Conservation (phyloP, 1,140 invertebrate species). For the Lasaia peninsularis region DNA sequence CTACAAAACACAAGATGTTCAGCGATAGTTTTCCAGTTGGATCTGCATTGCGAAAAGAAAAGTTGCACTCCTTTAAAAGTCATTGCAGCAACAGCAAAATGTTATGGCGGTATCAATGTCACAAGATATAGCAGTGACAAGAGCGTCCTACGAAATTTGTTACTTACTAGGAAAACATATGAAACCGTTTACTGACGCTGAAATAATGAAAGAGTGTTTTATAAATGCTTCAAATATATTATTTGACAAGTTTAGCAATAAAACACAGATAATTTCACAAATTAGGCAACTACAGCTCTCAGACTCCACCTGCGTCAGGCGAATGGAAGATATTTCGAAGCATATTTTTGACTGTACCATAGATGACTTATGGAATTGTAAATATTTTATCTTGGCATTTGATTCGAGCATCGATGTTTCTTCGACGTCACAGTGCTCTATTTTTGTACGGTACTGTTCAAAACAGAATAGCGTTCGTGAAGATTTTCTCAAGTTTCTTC, state of each 20-base stretch:
- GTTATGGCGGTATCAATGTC: slow-evolving; percentile 27
- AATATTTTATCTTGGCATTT: no score
- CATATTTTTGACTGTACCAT: no score
- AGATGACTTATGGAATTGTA: no score
- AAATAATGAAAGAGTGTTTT: slow-evolving; percentile 30
- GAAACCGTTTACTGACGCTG: slow-evolving; percentile 22
- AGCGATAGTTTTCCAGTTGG: slow-evolving; percentile 25
- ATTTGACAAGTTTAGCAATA: slow-evolving; percentile 32
- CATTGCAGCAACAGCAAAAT: slow-evolving; percentile 30
- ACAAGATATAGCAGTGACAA: slow-evolving; percentile 27
- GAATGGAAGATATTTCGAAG: no score
- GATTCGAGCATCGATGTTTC: no score
- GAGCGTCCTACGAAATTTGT: slow-evolving; percentile 34
- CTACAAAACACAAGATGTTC: slow-evolving; percentile 20
- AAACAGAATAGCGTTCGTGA: no score
- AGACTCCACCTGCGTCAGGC: background rate
- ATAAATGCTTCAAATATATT: slow-evolving; percentile 27
- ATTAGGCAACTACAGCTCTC: slow-evolving; percentile 21
- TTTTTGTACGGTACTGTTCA: no score
- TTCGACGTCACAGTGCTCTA: no score
- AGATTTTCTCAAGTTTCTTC: no score
- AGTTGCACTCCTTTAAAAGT: slow-evolving; percentile 26
- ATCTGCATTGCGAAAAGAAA: slow-evolving; percentile 27
- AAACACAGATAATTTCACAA: slow-evolving; percentile 26
- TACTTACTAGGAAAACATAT: slow-evolving; percentile 30